Percentiles rank a stretch among this genome's conserved stretches.
Conservation (phyloP, 2,113 vertebrate genomes). For the Rhea pennata region DNA sequence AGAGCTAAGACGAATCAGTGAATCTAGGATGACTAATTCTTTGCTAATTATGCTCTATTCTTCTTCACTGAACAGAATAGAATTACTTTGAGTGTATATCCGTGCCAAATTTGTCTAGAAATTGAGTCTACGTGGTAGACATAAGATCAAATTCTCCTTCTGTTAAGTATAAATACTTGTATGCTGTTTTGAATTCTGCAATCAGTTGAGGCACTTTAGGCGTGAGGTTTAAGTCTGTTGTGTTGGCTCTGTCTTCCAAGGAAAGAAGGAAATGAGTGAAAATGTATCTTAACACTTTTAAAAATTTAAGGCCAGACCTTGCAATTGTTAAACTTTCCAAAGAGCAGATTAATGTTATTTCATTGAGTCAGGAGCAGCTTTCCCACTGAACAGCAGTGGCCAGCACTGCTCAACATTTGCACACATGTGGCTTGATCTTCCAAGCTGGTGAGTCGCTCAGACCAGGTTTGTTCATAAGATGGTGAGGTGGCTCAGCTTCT, state of each 20-base stretch:
- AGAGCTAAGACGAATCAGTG: background rate
- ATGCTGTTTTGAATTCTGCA: background rate
- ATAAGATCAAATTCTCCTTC: background rate
- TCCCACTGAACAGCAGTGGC: background rate
- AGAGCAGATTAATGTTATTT: background rate
- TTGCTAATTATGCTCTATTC: constrained; percentile 27
- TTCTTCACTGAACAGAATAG: constrained; percentile 11
- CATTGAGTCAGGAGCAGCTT: background rate
- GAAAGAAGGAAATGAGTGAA: background rate
- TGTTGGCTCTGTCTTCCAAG: background rate
- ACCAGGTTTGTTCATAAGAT: background rate
- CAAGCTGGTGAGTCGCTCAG: background rate
- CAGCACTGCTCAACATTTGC: background rate
- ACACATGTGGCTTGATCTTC: background rate
- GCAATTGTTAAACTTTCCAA: background rate
- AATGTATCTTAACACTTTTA: background rate
- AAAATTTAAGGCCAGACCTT: background rate
- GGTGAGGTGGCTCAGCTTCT: background rate
- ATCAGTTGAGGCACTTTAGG: background rate
- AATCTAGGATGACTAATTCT: constrained; percentile 13
- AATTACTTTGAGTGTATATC: background rate
- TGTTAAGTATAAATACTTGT: background rate
- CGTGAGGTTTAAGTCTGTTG: background rate
- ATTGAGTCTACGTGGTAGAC: background rate
- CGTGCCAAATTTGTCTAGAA: background rate